Base-by-base conservation (phyloP, 2,888 invertebrate genomes). In the Lepidonotus clava region DNA sequence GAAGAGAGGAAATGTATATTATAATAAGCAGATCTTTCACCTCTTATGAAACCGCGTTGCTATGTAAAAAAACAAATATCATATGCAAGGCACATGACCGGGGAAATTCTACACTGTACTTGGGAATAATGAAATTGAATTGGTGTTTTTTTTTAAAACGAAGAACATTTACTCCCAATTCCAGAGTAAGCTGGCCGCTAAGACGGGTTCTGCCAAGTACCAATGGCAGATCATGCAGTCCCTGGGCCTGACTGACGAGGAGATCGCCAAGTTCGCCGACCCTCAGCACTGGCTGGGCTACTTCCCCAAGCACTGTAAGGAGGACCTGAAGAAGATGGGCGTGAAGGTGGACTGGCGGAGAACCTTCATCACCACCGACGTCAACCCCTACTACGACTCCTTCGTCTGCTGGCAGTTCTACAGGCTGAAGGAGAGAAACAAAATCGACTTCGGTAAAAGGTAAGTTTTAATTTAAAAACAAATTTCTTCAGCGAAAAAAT, bases 171-270 rank as follows among this genome's bases (percentile, higher is more conserved):
- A 46, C 71, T 14, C 34, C 24, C 21, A 14, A 4, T 8, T n/a
- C 0, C 93, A 97, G 96, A 98, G 98, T 93, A 99, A 99, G 95
- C 97, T 97, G 1, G 96, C 96, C 0, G 99, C 99, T 0, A 99
- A 99, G 95, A 95, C 97, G 0, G 98, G 97, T 0, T 93, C 95
- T 2, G 96, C 97, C 0, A 99, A 98, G 94, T 99, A 97, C 94
- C 99, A 99, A 92, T 99, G 99, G 99, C 97, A 99, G 95, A 99
- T 99, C 86, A 99, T 99, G 99, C 96, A 97, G 93, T 97, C 97
- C 92, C 95, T 99, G 87, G 99, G 98, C 0, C 95, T 99, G 80
- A 93, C 95, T 1, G 97, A 99, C 93, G 97, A 97, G n/a, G 98
- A 99, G 92, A 99, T 99, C 61, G 96, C 96, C 88, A 56, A 97